A percentile compares a stretch with the other conserved stretches of the same genome.
These are phyloP conservation scores for Xenopus laevis DNA, from an alignment of 2,113 vertebrate species.

Conservation along the genomic window DNA sequence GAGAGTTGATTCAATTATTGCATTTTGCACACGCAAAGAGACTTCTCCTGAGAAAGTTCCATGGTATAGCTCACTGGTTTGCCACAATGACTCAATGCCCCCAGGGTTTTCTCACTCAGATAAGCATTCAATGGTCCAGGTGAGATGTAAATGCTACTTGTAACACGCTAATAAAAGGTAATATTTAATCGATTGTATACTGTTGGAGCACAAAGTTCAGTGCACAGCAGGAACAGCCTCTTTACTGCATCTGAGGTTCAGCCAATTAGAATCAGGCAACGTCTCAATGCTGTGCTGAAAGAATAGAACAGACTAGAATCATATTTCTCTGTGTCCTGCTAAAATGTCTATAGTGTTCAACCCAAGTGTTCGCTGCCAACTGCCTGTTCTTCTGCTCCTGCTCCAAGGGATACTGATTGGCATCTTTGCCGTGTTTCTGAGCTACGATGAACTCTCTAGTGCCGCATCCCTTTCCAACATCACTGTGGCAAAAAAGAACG, in stretches of 20 bases:
- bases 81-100: no score
- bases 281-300: neutral
- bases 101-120: no score
- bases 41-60: no score
- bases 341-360: constrained; percentile 39
- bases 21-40: no score
- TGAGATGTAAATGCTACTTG: constrained; percentile 15
- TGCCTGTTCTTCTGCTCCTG: constrained; percentile 66
- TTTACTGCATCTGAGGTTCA: neutral
- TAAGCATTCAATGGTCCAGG: no score
- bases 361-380: constrained; percentile 47
- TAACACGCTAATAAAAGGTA: constrained; percentile 41
- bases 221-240: neutral
- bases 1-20: no score
- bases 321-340: neutral
- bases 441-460: constrained; percentile 62
- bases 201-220: constrained; percentile 30
- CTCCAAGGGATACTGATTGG: constrained; percentile 62
- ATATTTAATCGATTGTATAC: constrained; percentile 36
- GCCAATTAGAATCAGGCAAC: neutral
- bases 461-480: constrained; percentile 46
- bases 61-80: no score
- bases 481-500: constrained; percentile 52
- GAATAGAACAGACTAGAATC: neutral
- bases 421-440: constrained; percentile 68